Conservation (phyloP, 2,113 vertebrate species). For the Campylorhamphus procurvoides region DNA sequence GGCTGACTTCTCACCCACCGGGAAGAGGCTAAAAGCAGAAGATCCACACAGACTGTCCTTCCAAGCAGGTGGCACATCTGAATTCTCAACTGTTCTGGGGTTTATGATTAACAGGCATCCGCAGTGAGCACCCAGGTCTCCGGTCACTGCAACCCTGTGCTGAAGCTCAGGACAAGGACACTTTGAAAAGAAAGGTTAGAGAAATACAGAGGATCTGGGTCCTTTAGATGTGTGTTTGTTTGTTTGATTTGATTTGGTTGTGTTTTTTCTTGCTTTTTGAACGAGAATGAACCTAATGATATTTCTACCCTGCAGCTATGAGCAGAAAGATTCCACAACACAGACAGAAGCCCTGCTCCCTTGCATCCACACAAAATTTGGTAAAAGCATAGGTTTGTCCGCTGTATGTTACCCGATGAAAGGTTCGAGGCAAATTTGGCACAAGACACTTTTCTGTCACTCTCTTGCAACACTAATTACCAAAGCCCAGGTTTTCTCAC, state of each 20-base stretch:
- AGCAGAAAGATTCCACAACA: neutral
- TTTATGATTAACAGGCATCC: conserved; percentile 38
- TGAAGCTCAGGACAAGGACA: neutral
- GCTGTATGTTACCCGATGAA: neutral
- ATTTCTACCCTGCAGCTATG: neutral
- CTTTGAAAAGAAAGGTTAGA: neutral
- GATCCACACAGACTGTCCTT: conserved; percentile 10
- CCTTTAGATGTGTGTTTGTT: neutral
- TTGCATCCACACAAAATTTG: neutral
- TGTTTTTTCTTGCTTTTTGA: neutral
- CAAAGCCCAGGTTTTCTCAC: neutral
- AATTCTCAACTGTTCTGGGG: conserved; percentile 29
- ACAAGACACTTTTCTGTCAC: neutral
- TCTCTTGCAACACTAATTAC: neutral
- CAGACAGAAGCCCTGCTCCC: neutral
- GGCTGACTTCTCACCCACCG: neutral
- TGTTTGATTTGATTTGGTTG: neutral
- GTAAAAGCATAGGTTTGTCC: neutral
- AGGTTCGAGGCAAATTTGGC: neutral
- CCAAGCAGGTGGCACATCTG: neutral
- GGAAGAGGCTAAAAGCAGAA: conserved; percentile 1
- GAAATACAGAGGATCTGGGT: neutral
- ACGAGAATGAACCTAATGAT: neutral
- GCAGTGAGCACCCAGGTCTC: neutral
- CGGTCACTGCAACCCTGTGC: neutral